phyloP scores from a whole-genome alignment of 1,140 invertebrate species.

The Habropoda laboriosa region DNA sequence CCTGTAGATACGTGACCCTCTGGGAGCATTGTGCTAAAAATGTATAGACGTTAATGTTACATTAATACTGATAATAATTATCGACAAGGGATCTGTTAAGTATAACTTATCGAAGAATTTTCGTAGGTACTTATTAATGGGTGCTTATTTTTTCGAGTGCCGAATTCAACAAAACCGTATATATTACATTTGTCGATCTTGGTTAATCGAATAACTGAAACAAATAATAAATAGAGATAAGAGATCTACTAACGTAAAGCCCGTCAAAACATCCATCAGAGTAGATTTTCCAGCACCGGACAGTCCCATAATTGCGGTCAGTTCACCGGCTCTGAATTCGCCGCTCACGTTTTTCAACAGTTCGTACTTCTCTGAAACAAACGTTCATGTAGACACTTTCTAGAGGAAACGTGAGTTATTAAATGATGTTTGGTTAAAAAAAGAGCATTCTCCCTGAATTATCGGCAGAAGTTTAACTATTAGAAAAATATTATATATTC shows the following conservation, averaged over 20 bases:
- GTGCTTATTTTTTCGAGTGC: not conserved
- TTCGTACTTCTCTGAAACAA: constrained; percentile 81
- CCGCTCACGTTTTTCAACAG: constrained; percentile 85
- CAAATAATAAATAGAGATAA: not conserved
- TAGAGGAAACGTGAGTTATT: not conserved
- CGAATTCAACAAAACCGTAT: not conserved
- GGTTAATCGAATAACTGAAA: not conserved
- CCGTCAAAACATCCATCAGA: constrained; percentile 88
- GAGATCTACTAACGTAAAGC: constrained; percentile 85
- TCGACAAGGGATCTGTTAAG: not conserved
- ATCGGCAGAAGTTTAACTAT: not conserved
- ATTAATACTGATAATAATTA: not conserved
- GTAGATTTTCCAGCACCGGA: constrained; percentile 94
- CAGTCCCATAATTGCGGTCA: constrained; percentile 93
- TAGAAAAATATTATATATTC: not conserved
- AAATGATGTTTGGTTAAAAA: not conserved
- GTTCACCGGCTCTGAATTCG: constrained; percentile 85
- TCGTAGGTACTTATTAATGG: not conserved
- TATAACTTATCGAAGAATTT: not conserved
- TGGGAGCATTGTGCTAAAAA: no score
- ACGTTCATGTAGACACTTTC: constrained; percentile 14
- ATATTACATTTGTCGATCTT: no score
- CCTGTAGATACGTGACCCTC: no score
- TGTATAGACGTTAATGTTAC: no score
- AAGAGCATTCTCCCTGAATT: not conserved